phyloP scores from a whole-genome alignment of 2,888 invertebrate genomes.

The Schizotus pectinicornis region DNA sequence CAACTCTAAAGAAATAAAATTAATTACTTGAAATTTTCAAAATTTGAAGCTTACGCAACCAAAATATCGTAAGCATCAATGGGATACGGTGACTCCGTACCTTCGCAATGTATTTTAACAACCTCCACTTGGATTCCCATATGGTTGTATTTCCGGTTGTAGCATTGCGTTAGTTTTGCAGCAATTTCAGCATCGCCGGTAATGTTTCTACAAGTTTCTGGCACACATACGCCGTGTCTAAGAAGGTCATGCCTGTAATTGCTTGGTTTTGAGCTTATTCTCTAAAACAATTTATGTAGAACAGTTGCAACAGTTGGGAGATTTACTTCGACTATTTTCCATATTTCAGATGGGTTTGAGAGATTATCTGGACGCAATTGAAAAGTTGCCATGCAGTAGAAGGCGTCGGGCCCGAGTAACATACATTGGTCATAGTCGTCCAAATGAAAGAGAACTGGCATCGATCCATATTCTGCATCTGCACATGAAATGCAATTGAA shows the following conservation, averaged over 20 bases:
- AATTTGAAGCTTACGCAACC: slow-evolving; percentile 38
- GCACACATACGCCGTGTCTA: slow-evolving; percentile 47
- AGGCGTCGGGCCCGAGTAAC: slow-evolving; percentile 36
- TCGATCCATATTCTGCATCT: slow-evolving; percentile 40
- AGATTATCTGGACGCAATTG: slow-evolving; percentile 31
- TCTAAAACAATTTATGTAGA: slow-evolving; percentile 34
- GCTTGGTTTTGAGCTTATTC: slow-evolving; percentile 37
- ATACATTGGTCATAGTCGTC: slow-evolving; percentile 45
- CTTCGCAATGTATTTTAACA: slow-evolving; percentile 41
- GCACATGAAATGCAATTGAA: slow-evolving; percentile 16
- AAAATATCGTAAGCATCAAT: slow-evolving; percentile 41
- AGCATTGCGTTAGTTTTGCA: slow-evolving; percentile 37
- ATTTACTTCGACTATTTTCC: slow-evolving; percentile 37
- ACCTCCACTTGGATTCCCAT: slow-evolving; percentile 40
- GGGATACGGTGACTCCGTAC: slow-evolving; percentile 24
- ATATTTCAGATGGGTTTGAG: slow-evolving; percentile 21
- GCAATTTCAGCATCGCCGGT: slow-evolving; percentile 1
- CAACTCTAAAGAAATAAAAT: slow-evolving; percentile 12
- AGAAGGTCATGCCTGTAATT: slow-evolving; percentile 48
- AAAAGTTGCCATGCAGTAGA: slow-evolving; percentile 39
- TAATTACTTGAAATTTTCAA: background rate
- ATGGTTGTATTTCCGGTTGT: slow-evolving; percentile 37
- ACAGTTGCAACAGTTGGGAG: background rate
- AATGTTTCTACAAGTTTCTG: slow-evolving; percentile 38
- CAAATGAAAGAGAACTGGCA: slow-evolving; percentile 42